Percentiles rank a stretch among this genome's conserved stretches.
Conservation (phyloP, 2,797 vertebrate species). For the Staurois parvus region DNA sequence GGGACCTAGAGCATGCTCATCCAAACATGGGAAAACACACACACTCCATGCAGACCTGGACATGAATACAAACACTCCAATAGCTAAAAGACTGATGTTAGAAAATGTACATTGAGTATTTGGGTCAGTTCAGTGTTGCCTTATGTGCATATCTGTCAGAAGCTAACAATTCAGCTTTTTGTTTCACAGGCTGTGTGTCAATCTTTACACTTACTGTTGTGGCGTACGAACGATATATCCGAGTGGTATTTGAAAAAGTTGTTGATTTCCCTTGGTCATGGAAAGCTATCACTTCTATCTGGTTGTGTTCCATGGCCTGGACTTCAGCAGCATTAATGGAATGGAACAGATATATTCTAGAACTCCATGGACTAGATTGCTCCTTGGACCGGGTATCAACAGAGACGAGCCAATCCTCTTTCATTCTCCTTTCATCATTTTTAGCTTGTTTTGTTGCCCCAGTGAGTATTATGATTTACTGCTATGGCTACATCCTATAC, state of each 20-base stretch:
- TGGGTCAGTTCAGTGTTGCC: neutral
- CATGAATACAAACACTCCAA: too few species aligned
- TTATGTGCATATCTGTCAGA: neutral
- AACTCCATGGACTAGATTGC: constrained; percentile 88
- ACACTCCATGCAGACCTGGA: neutral
- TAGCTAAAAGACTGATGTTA: too few species aligned
- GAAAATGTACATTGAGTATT: neutral
- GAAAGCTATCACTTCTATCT: constrained; percentile 89
- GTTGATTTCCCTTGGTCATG: constrained; percentile 91
- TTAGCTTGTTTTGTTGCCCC: constrained; percentile 89
- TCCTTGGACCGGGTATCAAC: constrained; percentile 90
- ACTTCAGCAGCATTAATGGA: constrained; percentile 90
- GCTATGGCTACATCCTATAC: constrained; percentile 92
- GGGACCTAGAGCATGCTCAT: neutral
- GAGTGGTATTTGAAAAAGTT: constrained; percentile 89
- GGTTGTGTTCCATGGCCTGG: constrained; percentile 93
- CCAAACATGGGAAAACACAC: neutral
- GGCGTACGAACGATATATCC: constrained; percentile 91
- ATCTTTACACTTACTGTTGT: constrained; percentile 89
- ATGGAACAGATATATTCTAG: constrained; percentile 93
- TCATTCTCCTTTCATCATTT: constrained; percentile 91
- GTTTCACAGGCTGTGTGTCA: constrained; percentile 87
- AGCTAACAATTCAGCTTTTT: constrained; percentile 21
- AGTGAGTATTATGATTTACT: constrained; percentile 89
- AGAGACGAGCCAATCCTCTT: constrained; percentile 87